These are phyloP conservation scores for Diaprepes abbreviatus DNA, from an alignment of 2,888 invertebrate genomes.

Conservation along the genomic window DNA sequence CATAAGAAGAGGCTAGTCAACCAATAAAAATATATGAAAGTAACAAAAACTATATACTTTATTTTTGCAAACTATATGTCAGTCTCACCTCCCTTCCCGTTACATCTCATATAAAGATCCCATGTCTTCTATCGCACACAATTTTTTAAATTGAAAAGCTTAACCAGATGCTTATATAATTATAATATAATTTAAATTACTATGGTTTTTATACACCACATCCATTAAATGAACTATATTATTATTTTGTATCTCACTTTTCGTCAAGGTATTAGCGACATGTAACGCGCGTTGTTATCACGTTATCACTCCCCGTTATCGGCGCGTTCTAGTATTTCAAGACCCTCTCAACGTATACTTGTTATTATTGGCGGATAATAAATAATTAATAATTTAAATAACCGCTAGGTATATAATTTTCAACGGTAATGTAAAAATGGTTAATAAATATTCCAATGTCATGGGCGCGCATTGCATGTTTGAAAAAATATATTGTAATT, in stretches of 20 bases:
- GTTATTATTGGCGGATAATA: conserved; percentile 23
- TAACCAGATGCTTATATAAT: too few relatives aligned
- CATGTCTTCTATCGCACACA: too few relatives aligned
- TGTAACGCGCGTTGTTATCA: conserved; percentile 5
- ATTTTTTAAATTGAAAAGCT: too few relatives aligned
- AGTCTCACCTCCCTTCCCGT: too few relatives aligned
- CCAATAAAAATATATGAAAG: too few relatives aligned
- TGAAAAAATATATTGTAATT: too few relatives aligned
- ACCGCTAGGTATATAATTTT: conserved; percentile 27
- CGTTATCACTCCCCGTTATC: conserved; percentile 2
- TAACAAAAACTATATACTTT: too few relatives aligned
- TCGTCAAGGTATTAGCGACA: not conserved
- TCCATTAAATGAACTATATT: conserved; percentile 7
- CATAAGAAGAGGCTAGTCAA: too few relatives aligned
- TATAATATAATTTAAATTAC: not conserved
- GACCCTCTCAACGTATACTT: conserved; percentile 5
- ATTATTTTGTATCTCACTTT: not conserved
- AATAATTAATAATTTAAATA: conserved; percentile 31
- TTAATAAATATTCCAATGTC: conserved; percentile 3
- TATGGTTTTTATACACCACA: not conserved
- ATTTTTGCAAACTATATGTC: too few relatives aligned
- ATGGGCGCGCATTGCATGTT: not conserved
- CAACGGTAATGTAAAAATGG: conserved; percentile 15
- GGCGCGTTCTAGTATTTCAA: not conserved
- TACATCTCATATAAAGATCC: too few relatives aligned